A percentile compares a stretch with the other conserved stretches of the same genome.
These are phyloP conservation scores for Drosophila obscura DNA, from an alignment of 1,140 invertebrate species.

Conservation along the genomic window DNA sequence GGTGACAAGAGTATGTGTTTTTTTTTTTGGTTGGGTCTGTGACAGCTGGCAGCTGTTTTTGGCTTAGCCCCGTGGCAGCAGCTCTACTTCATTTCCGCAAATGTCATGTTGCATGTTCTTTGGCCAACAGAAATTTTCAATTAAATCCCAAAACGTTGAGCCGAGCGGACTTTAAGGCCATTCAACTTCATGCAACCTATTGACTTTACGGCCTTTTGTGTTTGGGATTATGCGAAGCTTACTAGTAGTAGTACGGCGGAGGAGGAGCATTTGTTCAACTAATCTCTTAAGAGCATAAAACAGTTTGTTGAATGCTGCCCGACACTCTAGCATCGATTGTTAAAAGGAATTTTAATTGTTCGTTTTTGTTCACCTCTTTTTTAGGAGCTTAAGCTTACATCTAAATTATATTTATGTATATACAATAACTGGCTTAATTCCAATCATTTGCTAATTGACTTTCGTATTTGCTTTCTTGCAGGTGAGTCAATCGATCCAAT, in stretches of 20 bases:
- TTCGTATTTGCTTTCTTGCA: conserved; percentile 43
- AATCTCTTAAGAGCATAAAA: conserved; percentile 44
- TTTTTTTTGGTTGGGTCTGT: conserved; percentile 1
- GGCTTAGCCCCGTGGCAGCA: conserved; percentile 1
- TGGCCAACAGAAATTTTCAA: conserved; percentile 38
- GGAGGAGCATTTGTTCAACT: conserved; percentile 26
- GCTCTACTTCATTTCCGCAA: conserved; percentile 40
- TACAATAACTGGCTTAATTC: not conserved
- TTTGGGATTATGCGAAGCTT: conserved; percentile 13
- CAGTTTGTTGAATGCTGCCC: conserved; percentile 14
- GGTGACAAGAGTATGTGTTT: conserved; percentile 16
- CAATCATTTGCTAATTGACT: conserved; percentile 39
- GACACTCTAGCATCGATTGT: conserved; percentile 16
- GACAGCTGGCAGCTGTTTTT: conserved; percentile 41
- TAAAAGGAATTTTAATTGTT: not conserved
- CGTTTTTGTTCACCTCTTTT: not conserved
- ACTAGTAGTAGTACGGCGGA: too few species aligned
- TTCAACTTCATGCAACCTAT: conserved; percentile 21
- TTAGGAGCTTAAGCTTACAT: not conserved
- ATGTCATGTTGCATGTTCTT: conserved; percentile 37
- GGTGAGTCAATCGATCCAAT: conserved; percentile 42
- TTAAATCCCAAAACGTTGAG: conserved; percentile 45
- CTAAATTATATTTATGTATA: conserved; percentile 5
- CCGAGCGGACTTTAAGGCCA: conserved; percentile 30
- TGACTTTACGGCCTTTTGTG: conserved; percentile 41